Evolutionary conservation across 2,797 vertebrate species (phyloP).

Genomic region (Ceyx erithaca): DNA sequence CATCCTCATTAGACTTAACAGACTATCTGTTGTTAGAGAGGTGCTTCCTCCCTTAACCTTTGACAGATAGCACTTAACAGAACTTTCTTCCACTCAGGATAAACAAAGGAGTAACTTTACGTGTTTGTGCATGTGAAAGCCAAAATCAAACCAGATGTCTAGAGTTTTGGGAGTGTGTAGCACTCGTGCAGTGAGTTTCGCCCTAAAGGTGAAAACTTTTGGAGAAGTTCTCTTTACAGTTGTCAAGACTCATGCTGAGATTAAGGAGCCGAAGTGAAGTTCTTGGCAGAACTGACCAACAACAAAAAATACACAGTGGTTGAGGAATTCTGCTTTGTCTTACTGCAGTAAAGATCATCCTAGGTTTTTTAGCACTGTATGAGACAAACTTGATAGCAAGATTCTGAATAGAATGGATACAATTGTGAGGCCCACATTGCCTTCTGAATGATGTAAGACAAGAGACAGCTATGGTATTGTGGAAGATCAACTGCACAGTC

Average conservation of each 20-base stretch:
- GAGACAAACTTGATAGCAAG: neutral
- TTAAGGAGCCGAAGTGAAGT: neutral
- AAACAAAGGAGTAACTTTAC: neutral
- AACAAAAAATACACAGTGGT: neutral
- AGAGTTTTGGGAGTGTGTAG: neutral
- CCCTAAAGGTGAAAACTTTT: neutral
- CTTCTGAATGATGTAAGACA: neutral
- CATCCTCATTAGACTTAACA: neutral
- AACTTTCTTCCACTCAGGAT: neutral
- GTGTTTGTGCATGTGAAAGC: fast-evolving
- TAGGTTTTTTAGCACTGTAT: neutral
- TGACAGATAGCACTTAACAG: neutral
- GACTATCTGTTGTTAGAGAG: neutral
- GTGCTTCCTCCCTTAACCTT: neutral
- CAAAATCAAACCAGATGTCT: neutral
- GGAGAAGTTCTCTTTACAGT: neutral
- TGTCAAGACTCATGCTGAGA: neutral
- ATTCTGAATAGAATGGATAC: neutral
- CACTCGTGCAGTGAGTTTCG: neutral
- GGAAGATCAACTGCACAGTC: neutral
- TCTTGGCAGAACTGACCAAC: neutral
- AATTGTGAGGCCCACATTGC: neutral
- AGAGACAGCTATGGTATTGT: neutral
- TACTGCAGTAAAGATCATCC: neutral
- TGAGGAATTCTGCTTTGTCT: neutral